Conservation (phyloP, 2,113 vertebrate genomes). For the Rhea pennata region DNA sequence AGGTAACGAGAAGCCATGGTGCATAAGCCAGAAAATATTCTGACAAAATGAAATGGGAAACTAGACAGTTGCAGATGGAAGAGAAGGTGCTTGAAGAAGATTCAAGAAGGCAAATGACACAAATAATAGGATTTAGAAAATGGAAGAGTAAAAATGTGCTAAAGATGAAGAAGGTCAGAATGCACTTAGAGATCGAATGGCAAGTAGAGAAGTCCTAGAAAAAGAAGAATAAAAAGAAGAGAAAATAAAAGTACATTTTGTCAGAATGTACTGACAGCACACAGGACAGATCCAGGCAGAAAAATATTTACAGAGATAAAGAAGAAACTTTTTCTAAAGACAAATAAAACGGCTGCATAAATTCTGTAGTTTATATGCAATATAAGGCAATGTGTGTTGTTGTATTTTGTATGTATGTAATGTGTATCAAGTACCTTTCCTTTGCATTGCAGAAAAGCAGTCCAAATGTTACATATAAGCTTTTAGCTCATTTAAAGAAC, state of each 20-base stretch:
- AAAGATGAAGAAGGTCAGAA: neutral
- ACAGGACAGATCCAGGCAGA: neutral
- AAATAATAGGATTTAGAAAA: neutral
- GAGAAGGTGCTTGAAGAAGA: neutral
- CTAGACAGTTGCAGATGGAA: neutral
- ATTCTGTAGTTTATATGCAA: neutral
- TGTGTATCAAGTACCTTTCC: conserved; percentile 6
- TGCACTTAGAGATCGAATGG: neutral
- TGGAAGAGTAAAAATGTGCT: neutral
- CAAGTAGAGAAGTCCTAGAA: neutral
- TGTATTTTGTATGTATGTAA: neutral
- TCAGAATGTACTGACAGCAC: neutral
- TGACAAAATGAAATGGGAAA: neutral
- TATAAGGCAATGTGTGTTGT: neutral
- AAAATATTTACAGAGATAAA: neutral
- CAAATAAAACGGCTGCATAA: neutral
- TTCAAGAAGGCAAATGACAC: neutral
- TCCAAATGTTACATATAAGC: neutral
- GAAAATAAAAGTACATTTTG: neutral
- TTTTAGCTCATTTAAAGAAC: neutral
- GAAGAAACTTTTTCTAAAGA: neutral
- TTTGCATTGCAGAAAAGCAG: neutral
- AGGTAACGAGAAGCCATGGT: neutral
- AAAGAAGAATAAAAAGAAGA: neutral
- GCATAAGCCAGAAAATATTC: neutral